phyloP scores from a whole-genome alignment of 92 coral and sea anemone species.

The Siderastrea siderea region DNA sequence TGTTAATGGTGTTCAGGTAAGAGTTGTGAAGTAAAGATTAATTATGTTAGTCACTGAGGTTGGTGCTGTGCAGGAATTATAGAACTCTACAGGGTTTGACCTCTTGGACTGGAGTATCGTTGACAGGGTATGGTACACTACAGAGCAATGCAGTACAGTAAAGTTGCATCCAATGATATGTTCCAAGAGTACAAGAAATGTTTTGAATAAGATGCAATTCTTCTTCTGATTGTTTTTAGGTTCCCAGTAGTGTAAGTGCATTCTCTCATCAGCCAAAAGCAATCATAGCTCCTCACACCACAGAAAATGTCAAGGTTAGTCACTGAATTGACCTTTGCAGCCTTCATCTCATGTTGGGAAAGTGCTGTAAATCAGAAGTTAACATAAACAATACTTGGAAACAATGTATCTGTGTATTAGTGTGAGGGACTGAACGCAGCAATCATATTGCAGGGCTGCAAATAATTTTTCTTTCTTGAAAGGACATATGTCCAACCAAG shows the following conservation, averaged over 20 bases:
- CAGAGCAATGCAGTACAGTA: background rate
- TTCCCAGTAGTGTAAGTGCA: constrained; percentile 79
- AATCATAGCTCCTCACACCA: constrained; percentile 90
- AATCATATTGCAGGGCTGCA: too few relatives aligned
- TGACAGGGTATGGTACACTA: too few relatives aligned
- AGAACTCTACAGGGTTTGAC: too few relatives aligned
- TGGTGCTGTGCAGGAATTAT: too few relatives aligned
- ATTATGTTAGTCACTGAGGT: too few relatives aligned
- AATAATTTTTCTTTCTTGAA: too few relatives aligned
- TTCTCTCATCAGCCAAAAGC: constrained; percentile 84
- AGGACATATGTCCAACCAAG: too few relatives aligned
- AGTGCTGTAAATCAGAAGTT: too few relatives aligned
- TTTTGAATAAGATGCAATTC: background rate
- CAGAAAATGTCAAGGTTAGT: constrained; percentile 90
- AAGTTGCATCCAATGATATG: background rate
- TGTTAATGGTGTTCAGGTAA: constrained; percentile 90
- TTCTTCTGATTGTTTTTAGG: constrained; percentile 42
- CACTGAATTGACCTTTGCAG: background rate
- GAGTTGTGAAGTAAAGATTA: background rate
- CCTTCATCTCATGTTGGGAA: background rate
- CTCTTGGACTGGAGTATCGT: too few relatives aligned
- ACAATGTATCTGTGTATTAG: too few relatives aligned
- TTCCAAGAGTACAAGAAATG: background rate
- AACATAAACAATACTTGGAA: too few relatives aligned
- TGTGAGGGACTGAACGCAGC: too few relatives aligned